A percentile compares a stretch with the other conserved stretches of the same genome.
Conservation (phyloP, 2,113 vertebrate genomes). For the Podiceps cristatus region DNA sequence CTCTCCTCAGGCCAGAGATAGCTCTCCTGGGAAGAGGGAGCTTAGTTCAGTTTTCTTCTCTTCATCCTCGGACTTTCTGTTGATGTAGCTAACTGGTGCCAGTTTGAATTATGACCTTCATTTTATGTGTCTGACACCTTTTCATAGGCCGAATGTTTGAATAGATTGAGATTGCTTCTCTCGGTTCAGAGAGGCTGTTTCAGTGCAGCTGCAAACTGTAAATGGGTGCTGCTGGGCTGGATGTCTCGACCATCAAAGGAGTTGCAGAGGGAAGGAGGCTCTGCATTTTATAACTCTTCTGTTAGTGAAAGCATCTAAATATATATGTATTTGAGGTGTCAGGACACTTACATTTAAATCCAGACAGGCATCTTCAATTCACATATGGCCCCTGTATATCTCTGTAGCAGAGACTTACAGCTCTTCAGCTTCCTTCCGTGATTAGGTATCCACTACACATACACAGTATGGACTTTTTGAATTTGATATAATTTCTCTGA, state of each 20-base stretch:
- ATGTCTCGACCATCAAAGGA: neutral
- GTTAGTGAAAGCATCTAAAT: neutral
- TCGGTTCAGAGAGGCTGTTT: neutral
- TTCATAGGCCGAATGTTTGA: neutral
- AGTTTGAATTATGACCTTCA: neutral
- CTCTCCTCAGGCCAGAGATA: neutral
- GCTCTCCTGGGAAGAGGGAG: neutral
- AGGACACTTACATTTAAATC: neutral
- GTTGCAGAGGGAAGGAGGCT: neutral
- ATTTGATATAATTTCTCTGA: neutral
- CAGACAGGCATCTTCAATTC: neutral
- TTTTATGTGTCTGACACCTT: neutral
- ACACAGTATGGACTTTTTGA: fast-evolving
- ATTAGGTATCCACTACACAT: neutral
- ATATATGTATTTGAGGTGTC: neutral
- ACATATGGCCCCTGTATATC: neutral
- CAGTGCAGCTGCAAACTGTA: neutral
- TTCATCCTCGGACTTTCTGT: neutral
- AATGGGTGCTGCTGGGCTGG: neutral
- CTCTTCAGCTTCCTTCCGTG: neutral
- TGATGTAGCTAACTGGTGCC: neutral
- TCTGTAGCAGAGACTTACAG: neutral
- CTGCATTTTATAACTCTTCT: neutral
- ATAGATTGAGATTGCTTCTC: neutral
- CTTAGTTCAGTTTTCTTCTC: neutral